Evolutionary conservation across 2,888 invertebrate genomes (phyloP).

Genomic region (Eilema caniola): DNA sequence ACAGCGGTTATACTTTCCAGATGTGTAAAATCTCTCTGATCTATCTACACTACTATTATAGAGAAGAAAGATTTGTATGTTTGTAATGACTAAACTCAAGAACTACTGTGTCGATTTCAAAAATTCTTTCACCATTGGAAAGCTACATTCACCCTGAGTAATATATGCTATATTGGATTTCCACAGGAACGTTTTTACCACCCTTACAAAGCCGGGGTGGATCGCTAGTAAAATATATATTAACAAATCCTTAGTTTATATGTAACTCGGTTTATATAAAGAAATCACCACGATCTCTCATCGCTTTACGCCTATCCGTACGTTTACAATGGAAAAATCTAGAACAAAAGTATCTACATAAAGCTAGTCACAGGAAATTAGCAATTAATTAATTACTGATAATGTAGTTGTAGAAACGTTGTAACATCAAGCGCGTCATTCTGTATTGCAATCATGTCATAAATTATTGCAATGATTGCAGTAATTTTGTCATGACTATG

Average conservation of each 20-base stretch:
- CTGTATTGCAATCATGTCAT: constrained; percentile 12
- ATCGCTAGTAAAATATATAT: no score
- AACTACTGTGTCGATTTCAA: no score
- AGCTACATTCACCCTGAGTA: no score
- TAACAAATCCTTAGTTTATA: neutral
- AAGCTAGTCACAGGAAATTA: constrained; percentile 18
- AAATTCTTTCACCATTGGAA: no score
- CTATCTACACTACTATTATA: no score
- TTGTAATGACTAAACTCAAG: no score
- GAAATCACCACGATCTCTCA: neutral
- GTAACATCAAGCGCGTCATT: constrained; percentile 12
- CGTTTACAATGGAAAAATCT: constrained; percentile 2
- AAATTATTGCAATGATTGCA: constrained; percentile 16
- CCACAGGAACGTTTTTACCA: no score
- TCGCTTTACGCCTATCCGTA: neutral
- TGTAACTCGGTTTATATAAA: neutral
- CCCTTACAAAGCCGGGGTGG: no score
- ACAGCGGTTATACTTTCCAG: no score
- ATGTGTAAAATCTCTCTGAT: no score
- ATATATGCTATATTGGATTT: no score
- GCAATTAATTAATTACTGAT: constrained; percentile 18
- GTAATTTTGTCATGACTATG: constrained; percentile 8
- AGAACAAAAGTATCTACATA: constrained; percentile 10
- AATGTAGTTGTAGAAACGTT: constrained; percentile 21
- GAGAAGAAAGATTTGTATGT: no score